These are phyloP conservation scores for Hyles euphorbiae DNA, from an alignment of 1,140 invertebrate genomes.

Conservation along the genomic window DNA sequence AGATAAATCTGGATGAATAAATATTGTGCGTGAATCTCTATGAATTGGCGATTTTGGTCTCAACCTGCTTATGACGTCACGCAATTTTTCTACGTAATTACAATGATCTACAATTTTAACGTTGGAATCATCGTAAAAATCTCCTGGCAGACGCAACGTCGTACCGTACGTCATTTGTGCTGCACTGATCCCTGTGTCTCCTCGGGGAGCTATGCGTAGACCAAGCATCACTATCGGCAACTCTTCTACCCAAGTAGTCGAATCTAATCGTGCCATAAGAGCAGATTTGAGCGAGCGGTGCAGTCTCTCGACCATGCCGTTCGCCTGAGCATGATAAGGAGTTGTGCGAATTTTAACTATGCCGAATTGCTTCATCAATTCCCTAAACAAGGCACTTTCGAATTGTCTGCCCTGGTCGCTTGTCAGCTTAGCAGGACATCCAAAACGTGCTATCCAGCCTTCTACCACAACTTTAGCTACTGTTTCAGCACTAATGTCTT, in stretches of 20 bases:
- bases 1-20: constrained; percentile 1
- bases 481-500: constrained; percentile 46
- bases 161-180: constrained; percentile 9
- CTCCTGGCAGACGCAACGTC: constrained; percentile 7
- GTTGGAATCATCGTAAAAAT: constrained; percentile 6
- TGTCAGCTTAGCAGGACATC: constrained; percentile 18
- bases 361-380: neutral
- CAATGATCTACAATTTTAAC: too few species aligned
- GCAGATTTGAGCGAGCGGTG: constrained; percentile 1
- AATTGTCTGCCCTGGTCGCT: constrained; percentile 8
- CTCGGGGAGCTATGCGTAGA: neutral
- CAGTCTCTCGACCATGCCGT: constrained; percentile 4
- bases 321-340: constrained; percentile 6
- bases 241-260: constrained; percentile 2
- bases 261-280: constrained; percentile 1
- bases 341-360: constrained; percentile 4
- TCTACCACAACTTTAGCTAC: constrained; percentile 24
- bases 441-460: constrained; percentile 40
- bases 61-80: neutral
- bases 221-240: constrained; percentile 6
- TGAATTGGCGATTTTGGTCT: neutral
- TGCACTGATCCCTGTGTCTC: constrained; percentile 4
- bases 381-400: constrained; percentile 2
- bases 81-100: neutral
- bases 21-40: neutral